Evolutionary conservation across 2,888 invertebrate genomes (phyloP).

Genomic region (Pandemis corylana): DNA sequence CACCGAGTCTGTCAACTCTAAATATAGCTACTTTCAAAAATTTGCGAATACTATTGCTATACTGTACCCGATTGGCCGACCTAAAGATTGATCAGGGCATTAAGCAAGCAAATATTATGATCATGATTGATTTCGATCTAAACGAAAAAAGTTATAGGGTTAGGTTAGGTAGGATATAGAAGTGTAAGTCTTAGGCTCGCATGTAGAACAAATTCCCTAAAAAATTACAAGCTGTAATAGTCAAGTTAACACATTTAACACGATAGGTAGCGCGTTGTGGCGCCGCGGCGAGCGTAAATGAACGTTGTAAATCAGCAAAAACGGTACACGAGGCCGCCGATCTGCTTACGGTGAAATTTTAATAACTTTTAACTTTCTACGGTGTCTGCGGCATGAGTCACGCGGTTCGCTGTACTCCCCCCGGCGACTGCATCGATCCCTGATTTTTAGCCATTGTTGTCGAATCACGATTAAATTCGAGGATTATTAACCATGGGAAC

Average conservation of each 20-base stretch:
- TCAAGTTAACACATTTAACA: slow-evolving; percentile 4
- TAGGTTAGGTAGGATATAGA: too few relatives aligned
- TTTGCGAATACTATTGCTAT: too few relatives aligned
- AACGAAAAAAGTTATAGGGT: too few relatives aligned
- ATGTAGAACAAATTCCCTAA: background rate
- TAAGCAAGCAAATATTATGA: too few relatives aligned
- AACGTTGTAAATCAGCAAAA: slow-evolving; percentile 59
- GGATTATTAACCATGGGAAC: slow-evolving; percentile 44
- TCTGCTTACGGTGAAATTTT: slow-evolving; percentile 81
- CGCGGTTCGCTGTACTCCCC: slow-evolving; percentile 63
- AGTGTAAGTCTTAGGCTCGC: too few relatives aligned
- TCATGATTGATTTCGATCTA: too few relatives aligned
- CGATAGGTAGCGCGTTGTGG: background rate
- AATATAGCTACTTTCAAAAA: too few relatives aligned
- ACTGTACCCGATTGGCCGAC: too few relatives aligned
- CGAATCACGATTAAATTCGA: slow-evolving; percentile 46
- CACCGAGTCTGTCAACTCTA: too few relatives aligned
- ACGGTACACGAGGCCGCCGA: slow-evolving; percentile 63
- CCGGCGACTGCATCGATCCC: slow-evolving; percentile 55
- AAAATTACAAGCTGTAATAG: background rate
- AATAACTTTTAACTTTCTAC: slow-evolving; percentile 80
- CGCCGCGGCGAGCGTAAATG: slow-evolving; percentile 31
- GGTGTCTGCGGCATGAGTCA: slow-evolving; percentile 55
- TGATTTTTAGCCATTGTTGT: slow-evolving; percentile 48
- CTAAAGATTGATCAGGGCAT: too few relatives aligned